A percentile compares a stretch with the other conserved stretches of the same genome.
phyloP scores from a whole-genome alignment of 2,888 invertebrate species.

The Melolontha melolontha region DNA sequence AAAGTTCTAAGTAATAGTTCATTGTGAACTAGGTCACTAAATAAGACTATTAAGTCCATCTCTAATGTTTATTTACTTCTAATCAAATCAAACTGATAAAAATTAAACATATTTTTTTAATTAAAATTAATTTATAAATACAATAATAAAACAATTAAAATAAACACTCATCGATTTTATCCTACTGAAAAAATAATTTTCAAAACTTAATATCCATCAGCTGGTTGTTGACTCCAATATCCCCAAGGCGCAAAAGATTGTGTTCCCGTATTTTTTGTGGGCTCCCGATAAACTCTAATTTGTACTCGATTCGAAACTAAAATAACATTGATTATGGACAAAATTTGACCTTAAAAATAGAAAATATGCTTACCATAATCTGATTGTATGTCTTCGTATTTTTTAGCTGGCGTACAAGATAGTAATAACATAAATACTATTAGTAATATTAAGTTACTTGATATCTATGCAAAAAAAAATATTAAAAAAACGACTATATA shows the following conservation, averaged over 20 bases:
- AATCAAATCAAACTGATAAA: too few species aligned
- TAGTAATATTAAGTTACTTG: not conserved
- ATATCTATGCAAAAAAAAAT: too few species aligned
- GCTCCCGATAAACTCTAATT: conserved; percentile 81
- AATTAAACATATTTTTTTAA: too few species aligned
- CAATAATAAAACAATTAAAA: too few species aligned
- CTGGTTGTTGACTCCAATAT: conserved; percentile 79
- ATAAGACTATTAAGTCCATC: too few species aligned
- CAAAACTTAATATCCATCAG: conserved; percentile 68
- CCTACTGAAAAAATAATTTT: not conserved
- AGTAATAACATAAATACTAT: not conserved
- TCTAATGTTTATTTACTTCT: too few species aligned
- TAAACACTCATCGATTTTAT: too few species aligned
- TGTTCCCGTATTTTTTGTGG: conserved; percentile 71
- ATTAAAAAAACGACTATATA: too few species aligned
- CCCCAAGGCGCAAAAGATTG: conserved; percentile 78
- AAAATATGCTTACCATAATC: conserved; percentile 8
- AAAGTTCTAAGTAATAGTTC: too few species aligned
- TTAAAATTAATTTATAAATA: too few species aligned
- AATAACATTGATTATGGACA: conserved; percentile 1
- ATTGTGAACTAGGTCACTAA: too few species aligned
- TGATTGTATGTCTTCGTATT: conserved; percentile 1
- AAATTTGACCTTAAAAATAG: not conserved
- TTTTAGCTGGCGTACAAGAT: not conserved
- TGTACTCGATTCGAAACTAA: conserved; percentile 68